A percentile compares a stretch with the other conserved stretches of the same genome.
phyloP scores from a whole-genome alignment of 2,888 invertebrate species.

The Anthrax anthrax region DNA sequence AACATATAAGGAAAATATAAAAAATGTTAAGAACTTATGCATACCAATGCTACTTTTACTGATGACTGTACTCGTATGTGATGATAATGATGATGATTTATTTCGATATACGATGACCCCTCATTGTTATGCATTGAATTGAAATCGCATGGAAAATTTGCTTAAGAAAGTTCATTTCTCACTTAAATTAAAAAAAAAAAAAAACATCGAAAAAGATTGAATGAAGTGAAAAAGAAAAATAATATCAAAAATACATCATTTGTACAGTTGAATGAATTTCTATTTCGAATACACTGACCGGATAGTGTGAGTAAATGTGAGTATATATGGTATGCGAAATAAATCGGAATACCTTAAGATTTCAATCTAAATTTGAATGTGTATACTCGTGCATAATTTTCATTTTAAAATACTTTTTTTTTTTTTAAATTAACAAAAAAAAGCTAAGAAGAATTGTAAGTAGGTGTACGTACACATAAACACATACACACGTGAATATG shows the following conservation, averaged over 20 bases:
- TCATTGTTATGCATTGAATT: constrained; percentile 25
- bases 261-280: constrained; percentile 10
- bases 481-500: no score
- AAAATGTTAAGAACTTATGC: no score
- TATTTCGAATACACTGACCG: neutral
- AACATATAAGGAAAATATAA: neutral
- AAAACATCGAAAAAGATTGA: no score
- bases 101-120: constrained; percentile 15
- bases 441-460: no score
- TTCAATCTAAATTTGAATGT: neutral
- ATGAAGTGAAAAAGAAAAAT: neutral
- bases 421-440: no score
- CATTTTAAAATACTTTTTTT: no score
- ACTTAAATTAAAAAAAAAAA: neutral
- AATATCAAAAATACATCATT: constrained; percentile 8
- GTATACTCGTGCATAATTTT: no score
- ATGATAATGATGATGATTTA: constrained; percentile 8
- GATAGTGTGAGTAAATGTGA: no score
- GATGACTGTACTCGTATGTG: no score
- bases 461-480: no score
- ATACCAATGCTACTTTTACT: neutral
- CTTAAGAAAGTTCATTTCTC: constrained; percentile 15
- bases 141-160: constrained; percentile 24
- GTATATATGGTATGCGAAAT: no score
- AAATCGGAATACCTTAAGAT: neutral